Percentiles rank a stretch among this genome's conserved stretches.
These are phyloP conservation scores for Halocynthia roretzi DNA, from an alignment of 23 tunicate species.

Conservation along the genomic window DNA sequence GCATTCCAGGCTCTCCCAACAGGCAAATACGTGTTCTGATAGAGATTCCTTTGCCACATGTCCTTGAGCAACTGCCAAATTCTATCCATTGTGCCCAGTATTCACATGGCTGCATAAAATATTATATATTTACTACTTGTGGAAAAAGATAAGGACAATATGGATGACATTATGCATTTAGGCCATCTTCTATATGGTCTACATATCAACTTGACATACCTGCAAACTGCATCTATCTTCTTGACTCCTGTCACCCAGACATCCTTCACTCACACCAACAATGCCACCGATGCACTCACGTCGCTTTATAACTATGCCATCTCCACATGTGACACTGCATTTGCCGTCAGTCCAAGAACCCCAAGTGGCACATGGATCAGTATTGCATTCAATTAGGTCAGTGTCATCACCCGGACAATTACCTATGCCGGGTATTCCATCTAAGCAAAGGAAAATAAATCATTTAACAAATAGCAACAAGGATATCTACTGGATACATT, in stretches of 20 bases:
- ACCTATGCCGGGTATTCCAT: conserved; percentile 16
- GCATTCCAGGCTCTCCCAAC: conserved; percentile 56
- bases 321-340: conserved; percentile 41
- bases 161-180: neutral
- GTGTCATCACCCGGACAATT: conserved; percentile 3
- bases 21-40: conserved; percentile 33
- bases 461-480: too few relatives aligned
- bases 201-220: conserved; percentile 12
- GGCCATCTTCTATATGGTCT: neutral
- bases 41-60: conserved; percentile 54
- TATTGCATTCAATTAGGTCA: conserved; percentile 3
- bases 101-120: conserved; percentile 28
- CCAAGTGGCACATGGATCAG: conserved; percentile 16
- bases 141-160: neutral
- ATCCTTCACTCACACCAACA: conserved; percentile 48
- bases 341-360: conserved; percentile 6
- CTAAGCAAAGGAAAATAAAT: neutral
- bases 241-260: conserved; percentile 13
- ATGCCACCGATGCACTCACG: conserved; percentile 56
- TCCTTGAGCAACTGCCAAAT: conserved; percentile 24
- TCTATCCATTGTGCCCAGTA: conserved; percentile 31
- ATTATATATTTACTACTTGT: neutral
- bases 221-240: conserved; percentile 6
- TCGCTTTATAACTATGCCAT: conserved; percentile 2
- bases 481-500: too few relatives aligned